Base-by-base conservation (phyloP, 2,888 invertebrate species). In the Sisyra nigra region DNA sequence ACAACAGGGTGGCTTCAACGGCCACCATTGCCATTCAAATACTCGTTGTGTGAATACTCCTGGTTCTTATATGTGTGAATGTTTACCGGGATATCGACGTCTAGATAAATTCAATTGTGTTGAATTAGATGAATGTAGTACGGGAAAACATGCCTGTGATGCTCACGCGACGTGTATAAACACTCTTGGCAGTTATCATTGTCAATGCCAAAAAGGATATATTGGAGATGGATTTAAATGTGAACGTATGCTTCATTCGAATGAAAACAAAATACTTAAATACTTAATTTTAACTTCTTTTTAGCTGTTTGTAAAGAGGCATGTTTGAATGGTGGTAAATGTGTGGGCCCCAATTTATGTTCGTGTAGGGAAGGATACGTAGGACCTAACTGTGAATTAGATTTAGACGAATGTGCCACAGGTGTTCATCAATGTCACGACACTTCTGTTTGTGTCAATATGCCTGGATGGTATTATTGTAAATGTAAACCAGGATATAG, bases 381-480 rank as follows among this genome's bases (percentile, higher is more conserved):
- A 41, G 89, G 91, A 47, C 66, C 71, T 53, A 80, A 78, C 56
- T 91, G 91, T 68, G 85, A 88, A 64, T 72, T 80, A 48, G 91
- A 89, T 66, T 70, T 84, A 55, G 84, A 91, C 67, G 91, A 89
- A 66, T 89, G 89, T 65, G 67, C 71, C 13, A 68, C 74, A 50
- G 74, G 75, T 48, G 66, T 74, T 43, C 75, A 80, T 54, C 69
- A 76, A 47, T 89, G 89, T 64, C 78, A 80, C 51, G 69, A 73
- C 50, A 75, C 80, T 51, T 83, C 87, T 41, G 68, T 71, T 43
- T 89, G 89, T 65, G 75, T 86, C 62, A 89, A 89, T 65, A 82
- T 82, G 71, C 86, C 86, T 35, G 89, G 89, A 52, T 87, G 86
- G 75, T 87, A 85, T 66, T 82, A 85, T 62, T 91, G 91, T 64